These are phyloP conservation scores for Plebejus melissa DNA, from an alignment of 2,888 invertebrate species.

Conservation along the genomic window DNA sequence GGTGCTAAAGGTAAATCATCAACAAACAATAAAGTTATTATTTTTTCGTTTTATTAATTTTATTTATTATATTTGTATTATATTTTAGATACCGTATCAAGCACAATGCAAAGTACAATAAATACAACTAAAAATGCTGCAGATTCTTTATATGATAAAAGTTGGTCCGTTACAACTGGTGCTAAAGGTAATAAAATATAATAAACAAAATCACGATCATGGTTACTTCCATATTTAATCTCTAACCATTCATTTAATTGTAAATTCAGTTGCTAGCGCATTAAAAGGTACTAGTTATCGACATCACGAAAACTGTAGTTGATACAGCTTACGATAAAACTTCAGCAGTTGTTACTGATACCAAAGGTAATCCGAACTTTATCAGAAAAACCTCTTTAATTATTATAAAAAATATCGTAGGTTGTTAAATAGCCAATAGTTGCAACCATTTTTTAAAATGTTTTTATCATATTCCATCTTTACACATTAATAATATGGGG, in stretches of 20 bases:
- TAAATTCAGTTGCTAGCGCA: constrained; percentile 40
- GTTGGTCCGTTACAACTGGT: constrained; percentile 36
- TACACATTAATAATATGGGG: too few relatives aligned
- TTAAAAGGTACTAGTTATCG: constrained; percentile 44
- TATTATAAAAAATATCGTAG: not conserved
- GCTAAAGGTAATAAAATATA: constrained; percentile 37
- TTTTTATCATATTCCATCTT: not conserved
- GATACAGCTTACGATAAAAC: constrained; percentile 43
- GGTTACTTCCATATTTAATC: not conserved
- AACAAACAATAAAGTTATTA: too few relatives aligned
- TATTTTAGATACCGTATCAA: constrained; percentile 43
- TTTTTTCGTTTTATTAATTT: not conserved
- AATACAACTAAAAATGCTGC: constrained; percentile 46
- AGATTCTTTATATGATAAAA: constrained; percentile 43
- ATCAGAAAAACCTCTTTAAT: not conserved
- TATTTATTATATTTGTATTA: not conserved
- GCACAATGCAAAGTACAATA: constrained; percentile 41
- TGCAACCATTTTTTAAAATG: not conserved
- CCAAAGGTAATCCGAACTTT: constrained; percentile 36
- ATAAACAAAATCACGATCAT: not conserved
- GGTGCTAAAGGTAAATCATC: constrained; percentile 44
- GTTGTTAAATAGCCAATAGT: not conserved
- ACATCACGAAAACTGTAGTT: constrained; percentile 44
- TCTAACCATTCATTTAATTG: constrained; percentile 28
- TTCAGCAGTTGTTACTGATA: constrained; percentile 39